A percentile compares a stretch with the other conserved stretches of the same genome.
Conservation (phyloP, 2,797 vertebrate species). For the Phyllotis vaccarum region DNA sequence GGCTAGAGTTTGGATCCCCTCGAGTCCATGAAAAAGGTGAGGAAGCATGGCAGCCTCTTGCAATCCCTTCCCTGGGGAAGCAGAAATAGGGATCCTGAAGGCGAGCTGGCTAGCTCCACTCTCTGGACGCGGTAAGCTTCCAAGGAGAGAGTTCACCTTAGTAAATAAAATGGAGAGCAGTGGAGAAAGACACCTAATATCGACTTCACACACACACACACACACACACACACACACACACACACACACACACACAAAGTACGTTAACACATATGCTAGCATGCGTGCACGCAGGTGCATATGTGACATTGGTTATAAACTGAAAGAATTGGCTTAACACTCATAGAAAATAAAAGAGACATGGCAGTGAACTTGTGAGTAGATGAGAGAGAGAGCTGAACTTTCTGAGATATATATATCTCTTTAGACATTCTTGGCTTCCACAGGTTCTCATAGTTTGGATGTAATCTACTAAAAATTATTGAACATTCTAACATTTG, state of each 20-base stretch:
- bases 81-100: background rate
- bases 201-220: background rate
- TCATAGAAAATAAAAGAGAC: background rate
- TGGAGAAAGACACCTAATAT: background rate
- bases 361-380: background rate
- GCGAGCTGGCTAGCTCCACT: background rate
- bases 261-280: background rate
- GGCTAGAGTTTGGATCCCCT: background rate
- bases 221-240: background rate
- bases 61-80: background rate
- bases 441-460: background rate
- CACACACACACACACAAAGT: background rate
- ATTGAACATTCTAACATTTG: constrained; percentile 16
- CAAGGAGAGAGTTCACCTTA: background rate
- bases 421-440: constrained; percentile 28
- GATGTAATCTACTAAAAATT: constrained; percentile 38
- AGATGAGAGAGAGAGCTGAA: background rate
- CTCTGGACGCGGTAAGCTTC: background rate
- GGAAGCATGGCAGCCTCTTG: background rate
- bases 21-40: background rate
- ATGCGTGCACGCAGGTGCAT: background rate
- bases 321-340: background rate
- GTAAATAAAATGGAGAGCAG: background rate
- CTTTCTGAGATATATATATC: background rate
- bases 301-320: background rate